These are phyloP conservation scores for Glomeris maerens DNA, from an alignment of 1,140 invertebrate genomes.

Conservation along the genomic window DNA sequence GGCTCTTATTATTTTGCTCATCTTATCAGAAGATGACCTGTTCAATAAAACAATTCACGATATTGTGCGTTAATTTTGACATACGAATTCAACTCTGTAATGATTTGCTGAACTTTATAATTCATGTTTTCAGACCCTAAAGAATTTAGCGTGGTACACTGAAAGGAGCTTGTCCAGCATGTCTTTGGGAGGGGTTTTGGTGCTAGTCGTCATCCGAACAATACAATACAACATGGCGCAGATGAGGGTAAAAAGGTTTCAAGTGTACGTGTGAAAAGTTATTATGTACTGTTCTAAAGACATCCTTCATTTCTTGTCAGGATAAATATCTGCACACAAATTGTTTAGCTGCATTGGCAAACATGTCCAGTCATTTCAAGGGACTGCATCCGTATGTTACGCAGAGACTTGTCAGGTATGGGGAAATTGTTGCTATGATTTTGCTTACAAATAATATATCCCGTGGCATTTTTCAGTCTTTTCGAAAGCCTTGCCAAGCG, in stretches of 20 bases:
- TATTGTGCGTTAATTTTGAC: constrained; percentile 52
- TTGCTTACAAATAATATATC: not conserved
- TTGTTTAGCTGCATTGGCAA: constrained; percentile 91
- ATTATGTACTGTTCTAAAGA: constrained; percentile 3
- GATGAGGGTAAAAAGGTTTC: constrained; percentile 49
- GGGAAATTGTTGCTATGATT: not conserved
- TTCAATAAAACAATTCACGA: constrained; percentile 91
- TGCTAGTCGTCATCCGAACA: constrained; percentile 85
- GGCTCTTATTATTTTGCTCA: constrained; percentile 91
- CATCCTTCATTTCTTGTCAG: constrained; percentile 28
- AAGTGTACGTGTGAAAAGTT: not conserved
- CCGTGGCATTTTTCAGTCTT: constrained; percentile 37
- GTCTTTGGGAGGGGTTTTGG: constrained; percentile 85
- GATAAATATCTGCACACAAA: constrained; percentile 95
- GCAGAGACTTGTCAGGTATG: constrained; percentile 60
- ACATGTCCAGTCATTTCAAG: constrained; percentile 91
- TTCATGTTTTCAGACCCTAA: constrained; percentile 50
- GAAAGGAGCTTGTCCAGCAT: constrained; percentile 80
- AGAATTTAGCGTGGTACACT: constrained; percentile 79
- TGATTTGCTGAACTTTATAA: constrained; percentile 10
- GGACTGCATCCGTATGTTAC: constrained; percentile 90
- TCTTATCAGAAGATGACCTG: constrained; percentile 89
- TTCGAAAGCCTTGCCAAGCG: constrained; percentile 76
- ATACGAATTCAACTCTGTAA: constrained; percentile 8
- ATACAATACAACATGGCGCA: constrained; percentile 97